Percentiles rank a stretch among this genome's conserved stretches.
Conservation (phyloP, 1,140 invertebrate species). For the Sesamia nonagrioides region DNA sequence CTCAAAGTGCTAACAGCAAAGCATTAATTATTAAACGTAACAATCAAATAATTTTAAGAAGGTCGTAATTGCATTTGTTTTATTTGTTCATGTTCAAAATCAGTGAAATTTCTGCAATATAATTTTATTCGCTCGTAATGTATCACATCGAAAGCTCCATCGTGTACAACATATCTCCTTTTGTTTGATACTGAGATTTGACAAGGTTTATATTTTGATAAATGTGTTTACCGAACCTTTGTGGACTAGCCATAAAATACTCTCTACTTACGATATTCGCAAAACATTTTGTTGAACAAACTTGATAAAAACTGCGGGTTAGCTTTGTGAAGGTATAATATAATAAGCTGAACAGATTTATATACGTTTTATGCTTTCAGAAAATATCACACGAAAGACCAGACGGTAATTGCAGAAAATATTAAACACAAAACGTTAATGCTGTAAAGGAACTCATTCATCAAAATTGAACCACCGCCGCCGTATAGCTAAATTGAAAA, state of each 20-base stretch:
- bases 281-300: constrained; percentile 36
- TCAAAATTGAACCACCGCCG: constrained; percentile 25
- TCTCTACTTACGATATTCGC: constrained; percentile 47
- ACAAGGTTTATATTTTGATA: constrained; percentile 61
- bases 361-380: constrained; percentile 10
- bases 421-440: constrained; percentile 31
- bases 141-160: constrained; percentile 1
- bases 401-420: constrained; percentile 28
- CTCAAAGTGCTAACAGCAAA: not conserved
- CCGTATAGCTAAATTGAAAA: constrained; percentile 17
- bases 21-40: constrained; percentile 8
- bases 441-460: constrained; percentile 35
- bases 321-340: constrained; percentile 21
- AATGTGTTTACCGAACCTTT: constrained; percentile 64
- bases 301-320: constrained; percentile 36
- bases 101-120: constrained; percentile 19
- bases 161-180: constrained; percentile 36
- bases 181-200: constrained; percentile 39
- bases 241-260: constrained; percentile 50
- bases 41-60: constrained; percentile 17
- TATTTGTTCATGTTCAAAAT: constrained; percentile 30
- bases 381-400: not conserved
- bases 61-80: constrained; percentile 9
- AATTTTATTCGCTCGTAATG: constrained; percentile 28
- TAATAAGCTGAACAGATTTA: constrained; percentile 25